Base-by-base conservation (phyloP, 1,140 invertebrate genomes). In the Drosophila burlai region DNA sequence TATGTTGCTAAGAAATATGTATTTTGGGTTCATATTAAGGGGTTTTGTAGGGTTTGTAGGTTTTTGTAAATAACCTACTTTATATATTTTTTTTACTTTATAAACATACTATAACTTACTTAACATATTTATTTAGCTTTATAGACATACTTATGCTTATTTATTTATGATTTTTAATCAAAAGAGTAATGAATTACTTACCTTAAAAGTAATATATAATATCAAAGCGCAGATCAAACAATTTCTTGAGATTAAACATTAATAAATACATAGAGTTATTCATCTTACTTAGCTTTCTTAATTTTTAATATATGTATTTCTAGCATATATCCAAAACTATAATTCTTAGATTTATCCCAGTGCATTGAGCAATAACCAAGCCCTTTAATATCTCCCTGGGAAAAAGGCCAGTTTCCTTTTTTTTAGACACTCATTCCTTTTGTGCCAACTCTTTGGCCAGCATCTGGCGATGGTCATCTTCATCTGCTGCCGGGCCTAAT, bases 401-500 rank as follows among this genome's bases (percentile, higher is more conserved):
- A n/a, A 31, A 24, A 50, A 26, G 31, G 47, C 16, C 69, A 43
- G 29, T 45, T 79, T 50, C 29, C 76, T n/a, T 18, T 45, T 18
- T 31, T 43, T 40, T n/a, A 49, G 26, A 42, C 21, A 36, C 40
- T 34, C 18, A 6, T 45, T 46, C 55, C 55, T 52, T 57, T 45
- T 36, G 66, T 58, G 49, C 43, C 67, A 79, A 64, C 67, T 74
- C 60, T 73, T 54, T 60, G 52, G 67, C 67, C 57, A 63, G 45
- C 73, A 60, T 74, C 57, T 74, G 69, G 67, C 49, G 67, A 36
- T 75, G 62, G 63, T 42, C 62, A 68, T 76, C 74, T 76, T 76
- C 73, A 67, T 71, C 64, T 63, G 65, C 54, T 57, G 66, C 21
- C 15, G 40, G 40, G 71, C 71, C 84, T 90, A 89, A 89, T 90